Conservation (phyloP, 2,888 invertebrate genomes). For the Chaitophorus viminalis region DNA sequence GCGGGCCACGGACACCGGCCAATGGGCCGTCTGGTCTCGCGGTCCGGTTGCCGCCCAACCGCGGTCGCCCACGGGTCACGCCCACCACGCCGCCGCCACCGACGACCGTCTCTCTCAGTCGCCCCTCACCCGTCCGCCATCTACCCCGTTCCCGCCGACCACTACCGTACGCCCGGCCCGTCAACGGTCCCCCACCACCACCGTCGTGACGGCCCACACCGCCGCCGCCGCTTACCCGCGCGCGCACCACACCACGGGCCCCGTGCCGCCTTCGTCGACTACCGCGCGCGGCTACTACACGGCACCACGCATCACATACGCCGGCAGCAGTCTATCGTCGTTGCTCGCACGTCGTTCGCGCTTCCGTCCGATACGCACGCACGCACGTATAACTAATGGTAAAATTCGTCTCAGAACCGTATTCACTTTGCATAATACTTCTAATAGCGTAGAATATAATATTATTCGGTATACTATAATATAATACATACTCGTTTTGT, state of each 20-base stretch:
- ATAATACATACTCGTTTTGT: no score
- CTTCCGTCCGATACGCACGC: neutral
- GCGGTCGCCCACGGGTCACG: slow-evolving; percentile 62
- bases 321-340: slow-evolving; percentile 48
- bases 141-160: no score
- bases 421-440: no score
- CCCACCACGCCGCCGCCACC: slow-evolving; percentile 6
- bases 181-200: neutral
- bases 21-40: slow-evolving; percentile 68
- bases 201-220: neutral
- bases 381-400: neutral
- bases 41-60: slow-evolving; percentile 70
- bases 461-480: no score
- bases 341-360: slow-evolving; percentile 36
- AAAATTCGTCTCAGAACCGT: no score
- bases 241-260: neutral
- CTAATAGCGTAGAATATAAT: no score
- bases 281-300: neutral
- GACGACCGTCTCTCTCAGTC: neutral
- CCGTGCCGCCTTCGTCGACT: neutral
- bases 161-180: no score
- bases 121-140: no score
- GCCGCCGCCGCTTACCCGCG: neutral
- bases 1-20: slow-evolving; percentile 25
- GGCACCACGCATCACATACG: no score